Conservation (phyloP, 2,888 invertebrate genomes). For the Epinotia ramella region DNA sequence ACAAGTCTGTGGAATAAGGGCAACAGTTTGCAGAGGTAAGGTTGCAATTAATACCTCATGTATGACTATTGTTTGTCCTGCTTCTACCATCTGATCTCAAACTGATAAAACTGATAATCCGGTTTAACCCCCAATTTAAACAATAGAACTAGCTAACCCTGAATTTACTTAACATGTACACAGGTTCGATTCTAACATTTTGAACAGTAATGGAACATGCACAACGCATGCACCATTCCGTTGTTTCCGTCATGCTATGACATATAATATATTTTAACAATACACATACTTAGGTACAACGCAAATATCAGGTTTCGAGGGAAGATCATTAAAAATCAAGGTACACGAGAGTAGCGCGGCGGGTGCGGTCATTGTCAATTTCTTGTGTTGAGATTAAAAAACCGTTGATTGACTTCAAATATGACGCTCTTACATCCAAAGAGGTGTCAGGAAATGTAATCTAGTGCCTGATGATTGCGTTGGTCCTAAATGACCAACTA, state of each 20-base stretch:
- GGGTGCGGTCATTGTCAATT: too few species aligned
- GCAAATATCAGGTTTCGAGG: background rate
- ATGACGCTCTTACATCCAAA: background rate
- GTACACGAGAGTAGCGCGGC: too few species aligned
- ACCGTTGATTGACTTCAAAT: too few species aligned
- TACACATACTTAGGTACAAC: slow-evolving; percentile 2
- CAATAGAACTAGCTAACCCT: slow-evolving; percentile 21
- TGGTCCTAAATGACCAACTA: background rate
- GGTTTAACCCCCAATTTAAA: slow-evolving; percentile 25
- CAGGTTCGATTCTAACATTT: slow-evolving; percentile 1
- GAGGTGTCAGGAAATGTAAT: background rate
- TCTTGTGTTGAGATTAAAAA: too few species aligned
- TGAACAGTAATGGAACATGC: slow-evolving; percentile 64
- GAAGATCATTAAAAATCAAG: too few species aligned
- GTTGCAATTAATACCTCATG: background rate
- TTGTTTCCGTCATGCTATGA: slow-evolving; percentile 63
- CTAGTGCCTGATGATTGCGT: background rate
- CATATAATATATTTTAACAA: background rate
- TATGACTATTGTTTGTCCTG: background rate
- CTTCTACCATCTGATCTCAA: background rate
- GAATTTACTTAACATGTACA: slow-evolving; percentile 3
- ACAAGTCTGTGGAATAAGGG: background rate
- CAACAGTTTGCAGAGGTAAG: background rate
- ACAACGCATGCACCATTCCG: slow-evolving; percentile 69
- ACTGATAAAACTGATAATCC: background rate